A percentile compares a stretch with the other conserved stretches of the same genome.
phyloP scores from a whole-genome alignment of 2,797 vertebrate genomes.

The Borostomias antarcticus region DNA sequence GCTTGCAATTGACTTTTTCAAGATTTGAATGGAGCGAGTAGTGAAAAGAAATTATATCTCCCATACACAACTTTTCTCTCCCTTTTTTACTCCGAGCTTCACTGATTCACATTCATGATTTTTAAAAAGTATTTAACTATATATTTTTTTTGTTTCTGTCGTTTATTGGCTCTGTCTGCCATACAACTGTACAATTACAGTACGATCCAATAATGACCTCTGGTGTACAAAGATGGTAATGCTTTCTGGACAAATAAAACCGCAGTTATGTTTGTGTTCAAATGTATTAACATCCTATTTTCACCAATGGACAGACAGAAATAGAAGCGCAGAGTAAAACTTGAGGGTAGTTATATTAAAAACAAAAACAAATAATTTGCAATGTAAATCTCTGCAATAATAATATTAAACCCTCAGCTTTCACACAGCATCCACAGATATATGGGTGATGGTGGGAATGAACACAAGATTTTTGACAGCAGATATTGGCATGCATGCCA shows the following conservation, averaged over 20 bases:
- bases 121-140: too few species aligned
- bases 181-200: neutral
- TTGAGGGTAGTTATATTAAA: neutral
- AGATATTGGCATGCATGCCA: neutral
- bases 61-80: too few species aligned
- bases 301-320: neutral
- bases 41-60: too few species aligned
- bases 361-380: neutral
- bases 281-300: too few species aligned
- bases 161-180: too few species aligned
- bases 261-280: too few species aligned
- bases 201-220: slow-evolving; percentile 14
- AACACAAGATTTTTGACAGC: neutral
- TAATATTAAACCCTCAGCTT: neutral
- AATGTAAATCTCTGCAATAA: too few species aligned
- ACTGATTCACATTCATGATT: too few species aligned
- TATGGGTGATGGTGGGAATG: neutral
- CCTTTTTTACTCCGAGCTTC: too few species aligned
- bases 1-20: too few species aligned
- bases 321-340: neutral
- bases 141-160: too few species aligned
- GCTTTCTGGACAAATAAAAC: neutral
- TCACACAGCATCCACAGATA: neutral
- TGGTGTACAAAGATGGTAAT: neutral
- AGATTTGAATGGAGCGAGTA: too few species aligned